Evolutionary conservation across 2,113 vertebrate genomes (phyloP).

Genomic region (Crotalus viridis): DNA sequence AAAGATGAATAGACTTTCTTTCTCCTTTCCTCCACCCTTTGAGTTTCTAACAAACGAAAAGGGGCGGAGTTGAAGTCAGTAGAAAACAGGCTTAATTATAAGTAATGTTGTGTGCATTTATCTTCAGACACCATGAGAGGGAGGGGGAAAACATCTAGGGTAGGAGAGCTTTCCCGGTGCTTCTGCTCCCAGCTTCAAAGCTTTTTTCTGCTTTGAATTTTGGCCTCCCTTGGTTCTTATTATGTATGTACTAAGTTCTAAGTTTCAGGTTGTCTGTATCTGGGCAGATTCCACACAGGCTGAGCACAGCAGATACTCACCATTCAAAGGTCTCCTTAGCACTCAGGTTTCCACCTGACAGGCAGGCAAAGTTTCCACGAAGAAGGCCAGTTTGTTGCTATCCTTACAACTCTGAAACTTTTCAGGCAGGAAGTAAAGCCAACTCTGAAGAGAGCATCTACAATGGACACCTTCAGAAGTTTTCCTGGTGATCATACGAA

Average conservation of each 20-base stretch:
- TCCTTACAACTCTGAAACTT: neutral
- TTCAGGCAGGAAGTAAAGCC: neutral
- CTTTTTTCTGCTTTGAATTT: neutral
- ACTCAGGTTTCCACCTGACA: neutral
- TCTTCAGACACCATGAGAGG: neutral
- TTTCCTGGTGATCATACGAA: neutral
- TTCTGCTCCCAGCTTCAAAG: slow-evolving; percentile 11
- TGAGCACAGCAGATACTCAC: neutral
- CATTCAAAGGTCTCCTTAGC: neutral
- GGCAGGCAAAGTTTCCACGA: neutral
- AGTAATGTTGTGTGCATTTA: neutral
- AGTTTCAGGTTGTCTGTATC: neutral
- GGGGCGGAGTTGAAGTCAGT: neutral
- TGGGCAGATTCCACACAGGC: neutral
- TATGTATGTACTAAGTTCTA: slow-evolving; percentile 4
- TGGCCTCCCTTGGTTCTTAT: slow-evolving; percentile 12
- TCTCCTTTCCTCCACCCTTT: neutral
- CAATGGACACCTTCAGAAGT: neutral
- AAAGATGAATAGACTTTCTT: neutral
- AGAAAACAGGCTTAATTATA: slow-evolving; percentile 3
- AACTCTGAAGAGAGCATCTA: too few species aligned
- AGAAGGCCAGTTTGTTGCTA: neutral
- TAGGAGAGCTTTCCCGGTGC: neutral
- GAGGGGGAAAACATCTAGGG: neutral
- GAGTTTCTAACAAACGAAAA: neutral